These are phyloP conservation scores for Morpho achilles DNA, from an alignment of 2,888 invertebrate species.

Conservation along the genomic window DNA sequence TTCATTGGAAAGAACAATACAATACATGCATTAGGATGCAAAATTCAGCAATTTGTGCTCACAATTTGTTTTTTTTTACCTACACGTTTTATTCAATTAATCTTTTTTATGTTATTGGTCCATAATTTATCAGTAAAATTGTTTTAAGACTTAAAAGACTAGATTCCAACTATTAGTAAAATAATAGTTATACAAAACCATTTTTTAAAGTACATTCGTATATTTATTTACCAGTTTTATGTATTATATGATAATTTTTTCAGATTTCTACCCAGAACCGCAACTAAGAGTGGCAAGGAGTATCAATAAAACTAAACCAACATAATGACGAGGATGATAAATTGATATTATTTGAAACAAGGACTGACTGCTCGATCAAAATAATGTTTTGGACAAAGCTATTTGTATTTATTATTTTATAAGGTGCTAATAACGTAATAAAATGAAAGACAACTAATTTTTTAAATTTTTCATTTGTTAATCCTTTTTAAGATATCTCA, in stretches of 20 bases:
- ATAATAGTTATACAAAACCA: too few species aligned
- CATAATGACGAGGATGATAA: constrained; percentile 21
- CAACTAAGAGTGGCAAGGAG: constrained; percentile 53
- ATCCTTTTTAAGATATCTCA: too few species aligned
- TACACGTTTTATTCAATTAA: neutral
- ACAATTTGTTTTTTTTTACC: too few species aligned
- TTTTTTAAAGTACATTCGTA: too few species aligned
- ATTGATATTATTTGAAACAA: constrained; percentile 6
- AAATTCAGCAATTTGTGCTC: too few species aligned
- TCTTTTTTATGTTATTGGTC: neutral
- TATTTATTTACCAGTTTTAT: too few species aligned
- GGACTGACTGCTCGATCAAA: constrained; percentile 8
- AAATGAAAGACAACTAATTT: neutral
- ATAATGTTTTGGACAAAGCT: constrained; percentile 50
- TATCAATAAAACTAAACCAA: constrained; percentile 46
- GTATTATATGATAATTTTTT: constrained; percentile 25
- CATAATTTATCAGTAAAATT: neutral
- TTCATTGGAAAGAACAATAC: too few species aligned
- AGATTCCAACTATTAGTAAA: too few species aligned
- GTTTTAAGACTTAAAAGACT: neutral
- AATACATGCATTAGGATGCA: too few species aligned
- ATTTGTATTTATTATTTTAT: constrained; percentile 6
- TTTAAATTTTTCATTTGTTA: too few species aligned
- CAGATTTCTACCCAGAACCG: constrained; percentile 49
- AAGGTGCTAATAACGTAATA: constrained; percentile 14